Percentiles rank a stretch among this genome's conserved stretches.
Evolutionary conservation across 2,797 vertebrate species (phyloP).

Genomic region (Gallinago stenura): DNA sequence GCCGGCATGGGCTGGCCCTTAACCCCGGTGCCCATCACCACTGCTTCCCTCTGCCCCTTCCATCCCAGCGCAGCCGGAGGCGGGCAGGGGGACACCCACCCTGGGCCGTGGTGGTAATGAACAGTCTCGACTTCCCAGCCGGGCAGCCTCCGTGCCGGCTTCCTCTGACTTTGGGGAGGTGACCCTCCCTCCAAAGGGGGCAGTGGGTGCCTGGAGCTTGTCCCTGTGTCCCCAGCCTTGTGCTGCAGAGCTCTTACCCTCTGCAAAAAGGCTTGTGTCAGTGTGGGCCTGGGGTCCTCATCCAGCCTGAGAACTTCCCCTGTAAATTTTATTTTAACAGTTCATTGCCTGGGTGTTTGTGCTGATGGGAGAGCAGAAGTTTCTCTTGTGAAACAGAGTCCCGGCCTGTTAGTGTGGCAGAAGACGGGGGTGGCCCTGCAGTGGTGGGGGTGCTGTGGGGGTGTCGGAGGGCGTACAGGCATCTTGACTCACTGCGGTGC

Average conservation of each 20-base stretch:
- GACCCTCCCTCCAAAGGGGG: too few relatives aligned
- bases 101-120: not conserved
- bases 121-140: not conserved
- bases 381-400: not conserved
- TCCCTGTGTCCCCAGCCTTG: not conserved
- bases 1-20: not conserved
- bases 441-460: not conserved
- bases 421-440: not conserved
- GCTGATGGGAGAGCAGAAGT: not conserved
- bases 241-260: not conserved
- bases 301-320: not conserved
- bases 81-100: accelerated
- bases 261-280: not conserved
- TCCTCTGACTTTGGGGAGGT: not conserved
- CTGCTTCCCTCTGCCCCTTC: not conserved
- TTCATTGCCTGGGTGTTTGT: not conserved
- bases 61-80: not conserved
- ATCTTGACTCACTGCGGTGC: accelerated
- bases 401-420: not conserved
- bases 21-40: not conserved
- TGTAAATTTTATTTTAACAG: accelerated
- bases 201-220: not conserved
- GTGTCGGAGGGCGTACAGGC: accelerated
- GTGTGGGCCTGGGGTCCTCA: accelerated
- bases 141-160: accelerated